phyloP scores from a whole-genome alignment of 2,797 vertebrate species.

The Pogonophryne albipinna region DNA sequence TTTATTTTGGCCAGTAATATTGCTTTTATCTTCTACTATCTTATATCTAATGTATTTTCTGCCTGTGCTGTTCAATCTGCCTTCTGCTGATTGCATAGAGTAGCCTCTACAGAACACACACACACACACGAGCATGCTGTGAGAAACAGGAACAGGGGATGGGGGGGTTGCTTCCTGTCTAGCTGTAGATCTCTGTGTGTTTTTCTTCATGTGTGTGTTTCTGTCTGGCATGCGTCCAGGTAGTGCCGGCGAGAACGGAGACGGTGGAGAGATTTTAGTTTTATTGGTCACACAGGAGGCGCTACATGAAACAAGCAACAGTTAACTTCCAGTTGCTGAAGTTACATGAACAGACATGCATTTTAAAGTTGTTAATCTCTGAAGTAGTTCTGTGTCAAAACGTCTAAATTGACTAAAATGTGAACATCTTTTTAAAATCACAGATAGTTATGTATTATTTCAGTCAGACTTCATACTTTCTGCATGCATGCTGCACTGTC shows the following conservation, averaged over 20 bases:
- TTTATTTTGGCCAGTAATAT: conserved; percentile 37
- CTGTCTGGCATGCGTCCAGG: conserved; percentile 38
- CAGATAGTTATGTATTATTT: neutral
- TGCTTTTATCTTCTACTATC: conserved; percentile 27
- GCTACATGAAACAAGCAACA: conserved; percentile 5
- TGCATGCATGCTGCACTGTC: neutral
- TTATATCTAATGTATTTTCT: conserved; percentile 23
- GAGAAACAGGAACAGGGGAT: conserved; percentile 72
- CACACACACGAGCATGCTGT: conserved; percentile 16
- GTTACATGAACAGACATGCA: neutral
- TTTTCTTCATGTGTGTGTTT: conserved; percentile 12
- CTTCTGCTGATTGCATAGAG: conserved; percentile 67
- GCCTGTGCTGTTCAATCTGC: conserved; percentile 44
- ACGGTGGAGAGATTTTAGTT: neutral
- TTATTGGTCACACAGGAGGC: conserved; percentile 27
- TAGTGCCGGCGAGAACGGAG: conserved; percentile 2
- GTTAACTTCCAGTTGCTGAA: neutral
- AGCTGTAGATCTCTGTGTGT: conserved; percentile 26
- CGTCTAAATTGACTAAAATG: neutral
- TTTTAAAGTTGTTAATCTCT: neutral
- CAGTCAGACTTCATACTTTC: too few species aligned
- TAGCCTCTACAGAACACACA: conserved; percentile 8
- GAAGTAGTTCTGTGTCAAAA: neutral
- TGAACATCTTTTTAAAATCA: neutral
- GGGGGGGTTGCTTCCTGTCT: conserved; percentile 61